Base-by-base conservation (phyloP, 2,888 invertebrate genomes). In the Phyto melanocephala region DNA sequence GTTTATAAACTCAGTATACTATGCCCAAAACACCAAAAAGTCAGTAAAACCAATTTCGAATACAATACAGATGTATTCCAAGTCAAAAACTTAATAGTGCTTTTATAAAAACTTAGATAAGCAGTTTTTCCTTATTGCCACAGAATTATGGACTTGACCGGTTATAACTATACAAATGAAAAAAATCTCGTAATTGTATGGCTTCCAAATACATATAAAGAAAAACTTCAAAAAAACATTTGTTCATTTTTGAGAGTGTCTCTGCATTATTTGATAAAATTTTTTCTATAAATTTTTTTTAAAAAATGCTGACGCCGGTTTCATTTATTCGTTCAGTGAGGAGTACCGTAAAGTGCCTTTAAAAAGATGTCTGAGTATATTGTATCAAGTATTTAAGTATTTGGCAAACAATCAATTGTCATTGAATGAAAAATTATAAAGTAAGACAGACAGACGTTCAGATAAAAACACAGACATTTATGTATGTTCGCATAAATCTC, bases 331-430 rank as follows among this genome's bases (percentile, higher is more conserved):
- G 40, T 62, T 60, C 56, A 62, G 71, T 79, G 52, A 67, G 62
- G 60, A 50, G 67, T 28, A 28, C 4, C 3, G 3, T 71, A 54
- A 80, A 67, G 52, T 74, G 67, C 60, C 67, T 80, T 42, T 15
- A 42, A 76, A 67, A 70, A 78, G 65, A 79, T 75, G 82, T 79
- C 82, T 82, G 79, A 72, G 79, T 79, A 65, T 65, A 58, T 67
- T 65, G 65, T 28, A 40, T 67, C 63, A 20, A 63, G 50, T 68
- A 60, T 77, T 71, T 37, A 81, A 79, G 79, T 71, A 82, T 79
- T 76, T 82, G 82, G 75, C 82, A 82, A 79, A 82, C 71, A 82
- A 76, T 79, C 79, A 75, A 79, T 82, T 82, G 71, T 54, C 75
- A 82, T 79, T 82, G 75, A 82, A 47, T 71, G 63, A 15, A 47